A percentile compares a stretch with the other conserved stretches of the same genome.
phyloP scores from a whole-genome alignment of 2,113 vertebrate genomes.

The Fulmarus glacialis region DNA sequence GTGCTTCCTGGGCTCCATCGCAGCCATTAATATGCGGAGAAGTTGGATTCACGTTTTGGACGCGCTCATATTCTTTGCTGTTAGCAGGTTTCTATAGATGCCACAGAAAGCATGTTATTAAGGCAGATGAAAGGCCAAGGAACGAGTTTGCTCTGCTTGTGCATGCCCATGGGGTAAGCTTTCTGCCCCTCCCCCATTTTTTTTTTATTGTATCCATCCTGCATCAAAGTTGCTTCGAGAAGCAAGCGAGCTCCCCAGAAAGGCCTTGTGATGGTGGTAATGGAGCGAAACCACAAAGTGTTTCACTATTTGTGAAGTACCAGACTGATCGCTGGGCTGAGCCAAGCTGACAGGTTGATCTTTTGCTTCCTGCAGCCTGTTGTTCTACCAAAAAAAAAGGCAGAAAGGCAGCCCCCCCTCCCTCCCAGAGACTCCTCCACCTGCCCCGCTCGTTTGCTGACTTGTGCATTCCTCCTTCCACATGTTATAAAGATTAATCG shows the following conservation, averaged over 20 bases:
- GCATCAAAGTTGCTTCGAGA: background rate
- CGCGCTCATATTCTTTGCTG: background rate
- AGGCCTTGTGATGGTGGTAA: background rate
- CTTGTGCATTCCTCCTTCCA: background rate
- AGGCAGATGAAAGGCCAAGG: conserved; percentile 60
- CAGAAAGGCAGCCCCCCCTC: background rate
- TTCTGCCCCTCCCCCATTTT: background rate
- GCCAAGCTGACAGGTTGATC: background rate
- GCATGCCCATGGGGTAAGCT: conserved; percentile 42
- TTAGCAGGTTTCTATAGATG: conserved; percentile 10
- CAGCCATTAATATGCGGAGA: background rate
- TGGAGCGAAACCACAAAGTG: background rate
- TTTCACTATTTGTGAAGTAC: background rate
- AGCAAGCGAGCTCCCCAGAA: background rate
- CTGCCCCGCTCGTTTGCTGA: background rate
- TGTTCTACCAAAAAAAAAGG: background rate
- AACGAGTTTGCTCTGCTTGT: background rate
- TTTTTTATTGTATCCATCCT: background rate
- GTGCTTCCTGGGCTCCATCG: background rate
- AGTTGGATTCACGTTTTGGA: background rate
- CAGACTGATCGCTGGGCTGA: background rate
- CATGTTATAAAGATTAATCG: fast-evolving
- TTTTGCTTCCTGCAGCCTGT: background rate
- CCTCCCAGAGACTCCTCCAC: background rate
- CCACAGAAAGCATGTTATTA: conserved; percentile 15